Evolutionary conservation across 2,113 vertebrate species (phyloP), one percentile per base, ranked within the genome.

Genomic region (Meleagris gallopavo): DNA sequence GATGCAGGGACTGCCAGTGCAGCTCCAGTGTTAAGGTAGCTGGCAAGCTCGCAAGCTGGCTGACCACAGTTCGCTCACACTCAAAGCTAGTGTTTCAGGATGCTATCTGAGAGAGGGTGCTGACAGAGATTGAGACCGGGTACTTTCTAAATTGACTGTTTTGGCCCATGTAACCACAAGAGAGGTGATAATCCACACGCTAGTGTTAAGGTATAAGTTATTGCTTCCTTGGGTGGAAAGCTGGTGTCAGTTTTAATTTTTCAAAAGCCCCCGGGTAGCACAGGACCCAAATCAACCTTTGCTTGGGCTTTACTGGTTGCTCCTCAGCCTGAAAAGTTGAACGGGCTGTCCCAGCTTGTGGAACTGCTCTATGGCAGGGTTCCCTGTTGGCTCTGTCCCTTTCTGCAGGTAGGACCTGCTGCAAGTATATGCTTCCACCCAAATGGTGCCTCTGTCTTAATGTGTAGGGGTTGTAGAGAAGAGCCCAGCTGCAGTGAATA

Each of bases 131-230:
- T 83, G 93, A 89, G 89, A 95, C 54, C 80, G 83, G 89, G 87
- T 77, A 86, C 89, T 94, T 96, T 97, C 91, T 96, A 88, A 87
- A 93, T 94, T 91, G 91, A 11, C 60, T 95, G 46, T 83, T 11
- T 46, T 83, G 74, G 82, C 79, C 54, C 25, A 30, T 88, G 60
- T 95, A 95, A 91, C 88, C 95, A 86, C 91, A 93, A 81, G 75
- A 71, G 94, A 91, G 81, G 69, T 88, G 43, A 30, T 41, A 70
- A n/a, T 7, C 15, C 60, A 55, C 55, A 69, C 1, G 2, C 30
- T 71, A 85, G 88, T 1, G 16, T 25, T 54, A 72, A n/a, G 30
- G 41, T 58, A 83, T 77, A 80, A 20, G 20, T 80, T 60, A 30
- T 9, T 50, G 64, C 69, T 36, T 34, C 22, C 25, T 64, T 67